These are phyloP conservation scores for Pandemis corylana DNA, from an alignment of 2,888 invertebrate species.

Conservation along the genomic window DNA sequence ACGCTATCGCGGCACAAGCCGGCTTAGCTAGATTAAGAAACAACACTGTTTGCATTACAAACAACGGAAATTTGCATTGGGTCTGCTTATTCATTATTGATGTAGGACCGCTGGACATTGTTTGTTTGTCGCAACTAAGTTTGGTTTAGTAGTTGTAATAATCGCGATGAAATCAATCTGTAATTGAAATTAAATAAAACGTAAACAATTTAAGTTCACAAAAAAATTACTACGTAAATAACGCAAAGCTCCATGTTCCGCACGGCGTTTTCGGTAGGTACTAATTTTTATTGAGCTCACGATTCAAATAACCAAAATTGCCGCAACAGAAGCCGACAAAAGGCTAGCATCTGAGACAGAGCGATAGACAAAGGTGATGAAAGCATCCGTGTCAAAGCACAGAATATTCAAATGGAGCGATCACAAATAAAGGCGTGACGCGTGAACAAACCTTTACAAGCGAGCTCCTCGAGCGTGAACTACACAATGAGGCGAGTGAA, in stretches of 20 bases:
- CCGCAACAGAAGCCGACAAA: not conserved
- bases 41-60: conserved; percentile 35
- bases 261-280: not conserved
- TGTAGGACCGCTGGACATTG: conserved; percentile 4
- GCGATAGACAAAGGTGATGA: conserved; percentile 16
- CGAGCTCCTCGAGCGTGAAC: conserved; percentile 63
- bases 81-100: conserved; percentile 13
- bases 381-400: conserved; percentile 43
- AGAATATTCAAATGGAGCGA: conserved; percentile 55
- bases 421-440: conserved; percentile 62
- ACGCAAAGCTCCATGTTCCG: too few relatives aligned
- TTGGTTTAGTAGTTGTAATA: not conserved
- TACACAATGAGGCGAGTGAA: conserved; percentile 74
- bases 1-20: conserved; percentile 43
- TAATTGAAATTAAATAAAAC: not conserved
- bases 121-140: not conserved
- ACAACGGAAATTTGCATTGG: conserved; percentile 37
- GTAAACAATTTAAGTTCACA: too few relatives aligned
- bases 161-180: not conserved
- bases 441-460: conserved; percentile 60
- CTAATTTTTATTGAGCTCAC: not conserved
- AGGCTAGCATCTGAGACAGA: not conserved
- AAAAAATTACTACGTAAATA: too few relatives aligned
- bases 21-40: conserved; percentile 42
- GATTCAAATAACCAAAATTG: not conserved